Evolutionary conservation across 2,797 vertebrate genomes (phyloP), one percentile per base, ranked within the genome.

Genomic region (Ispidina picta): DNA sequence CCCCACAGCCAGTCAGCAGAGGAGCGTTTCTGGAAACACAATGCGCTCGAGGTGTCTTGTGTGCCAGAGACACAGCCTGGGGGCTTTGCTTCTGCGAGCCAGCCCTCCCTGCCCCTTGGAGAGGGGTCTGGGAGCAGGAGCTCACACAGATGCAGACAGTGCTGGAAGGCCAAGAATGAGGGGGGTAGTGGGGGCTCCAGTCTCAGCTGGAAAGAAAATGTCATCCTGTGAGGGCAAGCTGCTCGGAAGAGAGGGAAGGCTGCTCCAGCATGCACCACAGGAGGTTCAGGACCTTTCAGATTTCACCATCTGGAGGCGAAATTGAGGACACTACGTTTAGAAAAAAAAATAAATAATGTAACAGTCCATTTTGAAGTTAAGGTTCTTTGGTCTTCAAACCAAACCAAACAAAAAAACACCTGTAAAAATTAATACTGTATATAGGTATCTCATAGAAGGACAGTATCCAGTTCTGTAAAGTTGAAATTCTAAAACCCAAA

Each of bases 101-200:
- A 94, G 88, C 64, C 56, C 83, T 84, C 14, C 0, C 91, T 91
- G 83, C 87, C 85, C 85, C 64, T 92, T 56, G 35, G 74, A 86
- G 92, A 71, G 82, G 71, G 89, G 91, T 94, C 91, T 95, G 93
- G 89, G 89, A 90, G 77, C 87, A 86, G 95, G 94, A 95, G 71
- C 85, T 86, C 1, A 0, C 58, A n/a, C 77, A 89, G 87, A 92
- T 94, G 89, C 12, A 1, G 64, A 60, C 31, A 14, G 62, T 41
- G 77, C 69, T 86, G 64, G 68, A 86, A 93, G 62, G 89, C 86
- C 83, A 89, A 52, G 87, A 74, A 70, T 10, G 26, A 68, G 33
- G 49, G 68, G 37, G 35, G 12, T 1, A 5, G n/a, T 1, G 1
- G 15, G 12, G 7, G 12, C 35, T 73, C 4, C 28, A 5, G 66